Base-by-base conservation (phyloP, 2,797 vertebrate species). In the Brachymystax lenok region DNA sequence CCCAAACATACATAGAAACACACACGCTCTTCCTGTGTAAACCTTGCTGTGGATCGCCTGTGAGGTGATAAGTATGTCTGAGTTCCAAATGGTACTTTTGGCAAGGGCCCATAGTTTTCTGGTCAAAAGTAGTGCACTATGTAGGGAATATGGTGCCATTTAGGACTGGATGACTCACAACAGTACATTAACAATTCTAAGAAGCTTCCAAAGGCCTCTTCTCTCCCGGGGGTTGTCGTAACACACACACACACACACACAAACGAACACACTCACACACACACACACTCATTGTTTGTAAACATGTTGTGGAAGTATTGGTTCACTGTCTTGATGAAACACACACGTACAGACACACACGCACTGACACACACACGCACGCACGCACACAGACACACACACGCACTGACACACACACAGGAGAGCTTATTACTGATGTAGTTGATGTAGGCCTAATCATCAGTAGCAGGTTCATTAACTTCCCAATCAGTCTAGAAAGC, bases 111-210 rank as follows among this genome's bases (percentile, higher is more conserved):
- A 40, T 40, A 8, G 35, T 40, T 40, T 40, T 8, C 35, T 40
- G 35, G 35, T 40, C 35, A 40, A 40, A 40, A 40, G 35, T 21
- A 24, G 56, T 21, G 56, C n/a, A 21, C 7, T 61, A 7, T 61
- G 19, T 21, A 61, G 19, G 1, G 5, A 61, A 21, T 61, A 61
- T n/a, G n/a, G 56, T n/a, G 6, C 56, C 10, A 61, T 21, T 19
- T 61, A 5, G 56, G 21, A 61, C 56, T 6, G 56, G 56, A 81
- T 81, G 82, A 84, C 61, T 84, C 77, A 84, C 33, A 27, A 70
- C 61, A 24, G 75, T 61, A 74, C 78, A 79, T 79, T 67, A 74
- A 76, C 84, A 85, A 84, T 84, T 84, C 86, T 78, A 51, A 54
- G 77, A 69, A 69, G 56, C 67, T 70, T 78, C 75, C 77, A 76